These are phyloP conservation scores for Manacus vitellinus DNA, from an alignment of 2,113 vertebrate species.

Conservation along the genomic window DNA sequence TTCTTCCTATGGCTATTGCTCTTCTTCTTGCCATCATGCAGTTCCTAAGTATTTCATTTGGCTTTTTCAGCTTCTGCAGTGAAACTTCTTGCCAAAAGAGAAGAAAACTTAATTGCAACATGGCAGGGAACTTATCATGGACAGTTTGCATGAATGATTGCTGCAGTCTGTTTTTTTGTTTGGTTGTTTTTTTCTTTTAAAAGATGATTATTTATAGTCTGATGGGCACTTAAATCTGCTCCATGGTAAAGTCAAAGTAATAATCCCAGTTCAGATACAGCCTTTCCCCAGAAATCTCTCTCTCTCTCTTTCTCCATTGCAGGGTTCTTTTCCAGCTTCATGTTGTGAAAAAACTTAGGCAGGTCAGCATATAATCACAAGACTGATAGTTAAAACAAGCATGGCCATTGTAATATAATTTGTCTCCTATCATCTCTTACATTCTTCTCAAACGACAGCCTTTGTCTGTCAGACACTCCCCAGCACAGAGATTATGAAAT, in stretches of 20 bases:
- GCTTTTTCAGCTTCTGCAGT: not conserved
- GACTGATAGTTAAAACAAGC: not conserved
- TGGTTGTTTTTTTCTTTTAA: not conserved
- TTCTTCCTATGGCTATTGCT: not conserved
- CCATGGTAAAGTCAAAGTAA: not conserved
- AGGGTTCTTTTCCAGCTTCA: not conserved
- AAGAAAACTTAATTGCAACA: not conserved
- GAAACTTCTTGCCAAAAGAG: not conserved
- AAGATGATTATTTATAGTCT: not conserved
- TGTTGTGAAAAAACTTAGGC: not conserved
- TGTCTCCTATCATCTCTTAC: not conserved
- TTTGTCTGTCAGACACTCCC: not conserved
- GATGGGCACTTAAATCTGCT: not conserved
- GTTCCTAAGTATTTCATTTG: not conserved
- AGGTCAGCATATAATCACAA: not conserved
- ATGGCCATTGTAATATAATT: not conserved
- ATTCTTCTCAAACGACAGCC: not conserved
- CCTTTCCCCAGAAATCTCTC: not conserved
- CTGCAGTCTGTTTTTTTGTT: not conserved
- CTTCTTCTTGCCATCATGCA: not conserved
- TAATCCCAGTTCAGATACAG: not conserved
- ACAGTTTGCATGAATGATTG: not conserved
- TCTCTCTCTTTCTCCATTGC: not conserved
- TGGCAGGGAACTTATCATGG: not conserved
- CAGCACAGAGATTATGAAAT: not conserved